Percentiles rank a stretch among this genome's conserved stretches.
These are phyloP conservation scores for Loxodonta africana DNA, from an alignment of 2,113 vertebrate species.

Conservation along the genomic window DNA sequence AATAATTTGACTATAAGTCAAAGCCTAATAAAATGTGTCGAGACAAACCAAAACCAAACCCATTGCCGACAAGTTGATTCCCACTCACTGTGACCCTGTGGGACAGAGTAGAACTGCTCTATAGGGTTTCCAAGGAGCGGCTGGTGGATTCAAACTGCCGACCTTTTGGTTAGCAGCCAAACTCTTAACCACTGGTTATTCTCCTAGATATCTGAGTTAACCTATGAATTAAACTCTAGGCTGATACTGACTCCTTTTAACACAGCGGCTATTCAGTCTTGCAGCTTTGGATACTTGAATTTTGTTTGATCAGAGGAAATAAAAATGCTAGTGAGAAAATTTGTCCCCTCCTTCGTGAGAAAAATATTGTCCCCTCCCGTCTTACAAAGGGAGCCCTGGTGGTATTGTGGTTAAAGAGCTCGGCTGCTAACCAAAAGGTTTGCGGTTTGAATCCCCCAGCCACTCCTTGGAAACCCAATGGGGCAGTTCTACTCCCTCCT, in stretches of 20 bases:
- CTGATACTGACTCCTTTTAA: background rate
- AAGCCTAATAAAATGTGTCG: slow-evolving; percentile 63
- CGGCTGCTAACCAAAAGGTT: no score
- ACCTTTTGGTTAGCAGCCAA: no score
- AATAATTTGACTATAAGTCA: background rate
- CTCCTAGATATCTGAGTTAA: slow-evolving; percentile 61
- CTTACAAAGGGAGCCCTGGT: background rate
- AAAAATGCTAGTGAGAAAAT: background rate
- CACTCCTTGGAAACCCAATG: no score
- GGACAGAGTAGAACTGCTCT: no score
- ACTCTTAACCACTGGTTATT: background rate
- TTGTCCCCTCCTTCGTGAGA: background rate
- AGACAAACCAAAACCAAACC: background rate
- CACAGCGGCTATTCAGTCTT: background rate
- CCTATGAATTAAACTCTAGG: slow-evolving; percentile 43
- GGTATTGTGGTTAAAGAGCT: no score
- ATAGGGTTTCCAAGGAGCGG: no score
- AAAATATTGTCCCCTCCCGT: background rate
- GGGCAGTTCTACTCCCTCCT: no score
- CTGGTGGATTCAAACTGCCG: no score
- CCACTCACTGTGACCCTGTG: no score
- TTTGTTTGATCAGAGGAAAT: background rate
- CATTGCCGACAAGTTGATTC: no score
- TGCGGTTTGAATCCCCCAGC: no score
- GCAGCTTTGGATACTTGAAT: background rate